These are phyloP conservation scores for Toxostoma redivivum DNA, from an alignment of 2,113 vertebrate species.

Conservation along the genomic window DNA sequence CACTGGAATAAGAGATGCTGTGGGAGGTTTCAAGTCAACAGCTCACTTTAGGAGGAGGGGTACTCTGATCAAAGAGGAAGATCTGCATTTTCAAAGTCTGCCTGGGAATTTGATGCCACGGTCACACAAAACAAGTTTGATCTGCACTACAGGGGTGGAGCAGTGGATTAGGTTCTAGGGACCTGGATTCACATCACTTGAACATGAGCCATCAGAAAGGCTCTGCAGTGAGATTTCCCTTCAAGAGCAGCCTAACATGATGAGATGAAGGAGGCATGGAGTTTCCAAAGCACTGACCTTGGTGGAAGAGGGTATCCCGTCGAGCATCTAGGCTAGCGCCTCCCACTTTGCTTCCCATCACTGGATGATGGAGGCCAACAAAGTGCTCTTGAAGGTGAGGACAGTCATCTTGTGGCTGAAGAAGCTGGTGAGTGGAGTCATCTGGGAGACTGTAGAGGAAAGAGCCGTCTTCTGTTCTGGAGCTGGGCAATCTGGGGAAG, in stretches of 20 bases:
- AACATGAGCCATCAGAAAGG: not conserved
- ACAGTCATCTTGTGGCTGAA: conserved; percentile 60
- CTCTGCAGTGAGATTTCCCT: not conserved
- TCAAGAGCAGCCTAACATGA: not conserved
- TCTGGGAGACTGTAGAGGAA: conserved; percentile 76
- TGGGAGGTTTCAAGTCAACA: not conserved
- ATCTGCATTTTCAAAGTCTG: not conserved
- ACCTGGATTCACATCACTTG: not conserved
- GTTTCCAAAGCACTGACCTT: conserved; percentile 57
- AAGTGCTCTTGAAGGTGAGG: conserved; percentile 66
- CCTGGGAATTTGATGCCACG: not conserved
- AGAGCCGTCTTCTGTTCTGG: conserved; percentile 64
- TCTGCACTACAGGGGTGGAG: not conserved
- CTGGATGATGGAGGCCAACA: conserved; percentile 29
- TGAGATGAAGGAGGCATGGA: not conserved
- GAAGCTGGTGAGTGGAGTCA: conserved; percentile 78
- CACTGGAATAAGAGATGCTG: not conserved
- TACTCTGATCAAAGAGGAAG: not conserved
- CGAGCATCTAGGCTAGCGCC: conserved; percentile 30
- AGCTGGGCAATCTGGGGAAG: not conserved
- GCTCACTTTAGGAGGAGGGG: not conserved
- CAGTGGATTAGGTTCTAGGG: not conserved
- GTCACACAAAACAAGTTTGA: not conserved
- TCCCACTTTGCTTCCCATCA: conserved; percentile 22
- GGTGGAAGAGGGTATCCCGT: conserved; percentile 62